Percentiles rank a stretch among this genome's conserved stretches.
These are phyloP conservation scores for Trilocha varians DNA, from an alignment of 2,888 invertebrate genomes.

Conservation along the genomic window DNA sequence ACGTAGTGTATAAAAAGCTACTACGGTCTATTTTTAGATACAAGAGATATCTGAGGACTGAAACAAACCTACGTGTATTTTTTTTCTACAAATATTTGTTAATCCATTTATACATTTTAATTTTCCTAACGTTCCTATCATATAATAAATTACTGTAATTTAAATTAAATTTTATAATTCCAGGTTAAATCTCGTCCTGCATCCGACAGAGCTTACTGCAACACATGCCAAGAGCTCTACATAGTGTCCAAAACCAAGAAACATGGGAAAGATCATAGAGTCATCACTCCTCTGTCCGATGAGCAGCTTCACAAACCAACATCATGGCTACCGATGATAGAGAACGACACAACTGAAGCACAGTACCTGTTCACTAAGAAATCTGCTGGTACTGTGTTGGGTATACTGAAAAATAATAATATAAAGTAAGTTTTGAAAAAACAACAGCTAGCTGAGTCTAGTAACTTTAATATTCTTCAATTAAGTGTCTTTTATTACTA, in stretches of 20 bases:
- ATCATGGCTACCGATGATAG: conserved; percentile 77
- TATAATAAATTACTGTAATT: neutral
- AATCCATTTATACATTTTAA: too few relatives aligned
- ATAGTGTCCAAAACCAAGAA: conserved; percentile 38
- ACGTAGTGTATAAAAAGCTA: too few relatives aligned
- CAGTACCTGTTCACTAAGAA: conserved; percentile 88
- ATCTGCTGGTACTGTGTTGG: conserved; percentile 76
- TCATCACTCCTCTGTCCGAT: conserved; percentile 67
- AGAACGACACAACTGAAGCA: conserved; percentile 86
- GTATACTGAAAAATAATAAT: conserved; percentile 73
- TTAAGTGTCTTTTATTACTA: too few relatives aligned
- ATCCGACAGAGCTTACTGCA: conserved; percentile 75
- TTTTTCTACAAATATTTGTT: too few relatives aligned
- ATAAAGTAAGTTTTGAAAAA: conserved; percentile 73
- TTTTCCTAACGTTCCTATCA: neutral
- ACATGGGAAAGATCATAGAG: conserved; percentile 73
- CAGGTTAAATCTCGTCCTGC: conserved; percentile 56
- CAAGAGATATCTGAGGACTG: too few relatives aligned
- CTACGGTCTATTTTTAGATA: too few relatives aligned
- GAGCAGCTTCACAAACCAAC: conserved; percentile 76
- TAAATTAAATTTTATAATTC: neutral
- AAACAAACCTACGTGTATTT: too few relatives aligned
- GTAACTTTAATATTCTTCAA: too few relatives aligned
- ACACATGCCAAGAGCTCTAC: conserved; percentile 75
- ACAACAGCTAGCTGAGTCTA: too few relatives aligned